Base-by-base conservation (phyloP, 2,888 invertebrate species). In the Brachyopa scutellaris region DNA sequence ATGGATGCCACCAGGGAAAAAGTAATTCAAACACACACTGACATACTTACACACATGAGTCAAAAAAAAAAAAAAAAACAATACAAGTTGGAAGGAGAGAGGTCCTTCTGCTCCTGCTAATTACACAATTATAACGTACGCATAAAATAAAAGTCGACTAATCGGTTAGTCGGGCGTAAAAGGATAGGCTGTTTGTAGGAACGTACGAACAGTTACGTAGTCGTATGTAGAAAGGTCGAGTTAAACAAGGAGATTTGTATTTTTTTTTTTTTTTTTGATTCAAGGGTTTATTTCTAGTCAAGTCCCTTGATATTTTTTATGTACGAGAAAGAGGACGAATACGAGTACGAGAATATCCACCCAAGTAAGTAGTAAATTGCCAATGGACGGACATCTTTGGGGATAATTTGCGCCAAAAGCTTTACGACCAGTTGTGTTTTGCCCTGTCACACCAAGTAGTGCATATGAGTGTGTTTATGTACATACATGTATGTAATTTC, bases 61-160 rank as follows among this genome's bases (percentile, higher is more conserved):
- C n/a, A n/a, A n/a, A n/a, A n/a, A n/a, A n/a, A n/a, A n/a, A n/a
- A n/a, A n/a, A n/a, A n/a, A n/a, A 49, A 33, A 59, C 51, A 59
- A 62, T 26, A 31, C 29, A 38, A 55, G 45, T 53, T n/a, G 29
- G 47, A 31, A 45, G 45, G 26, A 36, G 4, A 42, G 62, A 42
- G 62, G 57, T 74, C 69, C 57, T 51, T 69, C n/a, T n/a, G n/a
- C n/a, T n/a, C n/a, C n/a, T 5, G 47, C 49, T 74, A 80, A 74
- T 76, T 80, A 80, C 74, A 59, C 51, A 74, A 66, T 79, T 79
- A 73, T 76, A 76, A 76, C 76, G 55, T 74, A 64, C 40, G 47
- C 64, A 76, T 67, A 51, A 76, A 76, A 51, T 59, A 76, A 67
- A 76, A 67, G 66, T 66, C 59, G 51, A 76, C 59, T 67, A 76